Evolutionary conservation across 1,140 invertebrate genomes (phyloP).

Genomic region (Drosophila subpulchrella): DNA sequence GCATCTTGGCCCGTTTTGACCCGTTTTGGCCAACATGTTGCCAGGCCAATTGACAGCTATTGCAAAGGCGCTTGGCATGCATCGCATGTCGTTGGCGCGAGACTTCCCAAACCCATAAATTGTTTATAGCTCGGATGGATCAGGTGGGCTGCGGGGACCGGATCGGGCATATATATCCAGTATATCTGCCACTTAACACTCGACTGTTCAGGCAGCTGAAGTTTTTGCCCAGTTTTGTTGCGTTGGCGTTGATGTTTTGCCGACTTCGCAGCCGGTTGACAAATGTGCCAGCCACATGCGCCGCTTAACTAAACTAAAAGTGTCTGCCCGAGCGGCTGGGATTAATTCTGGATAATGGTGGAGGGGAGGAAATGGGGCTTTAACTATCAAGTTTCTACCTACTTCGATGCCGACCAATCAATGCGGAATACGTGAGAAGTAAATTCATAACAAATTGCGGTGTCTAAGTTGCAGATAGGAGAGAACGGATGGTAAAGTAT

Average conservation of each 20-base stretch:
- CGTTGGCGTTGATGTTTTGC: constrained; percentile 79
- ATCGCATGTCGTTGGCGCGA: constrained; percentile 53
- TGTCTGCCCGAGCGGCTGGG: constrained; percentile 43
- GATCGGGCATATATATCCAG: constrained; percentile 17
- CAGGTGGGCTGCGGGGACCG: constrained; percentile 31
- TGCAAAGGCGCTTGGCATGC: constrained; percentile 80
- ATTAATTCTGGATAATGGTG: constrained; percentile 27
- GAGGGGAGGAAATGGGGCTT: not conserved
- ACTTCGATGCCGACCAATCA: constrained; percentile 59
- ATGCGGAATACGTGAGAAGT: constrained; percentile 54
- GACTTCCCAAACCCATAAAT: constrained; percentile 80
- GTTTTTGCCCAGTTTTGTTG: constrained; percentile 36
- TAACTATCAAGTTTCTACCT: constrained; percentile 55
- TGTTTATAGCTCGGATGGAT: constrained; percentile 59
- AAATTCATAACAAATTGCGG: constrained; percentile 48
- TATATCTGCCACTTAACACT: constrained; percentile 62
- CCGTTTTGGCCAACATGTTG: constrained; percentile 41
- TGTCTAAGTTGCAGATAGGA: not conserved
- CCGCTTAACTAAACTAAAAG: constrained; percentile 66
- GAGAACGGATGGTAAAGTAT: not conserved
- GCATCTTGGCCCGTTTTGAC: constrained; percentile 7
- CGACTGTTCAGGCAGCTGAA: constrained; percentile 38
- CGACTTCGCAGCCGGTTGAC: constrained; percentile 76
- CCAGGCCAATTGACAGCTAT: constrained; percentile 69
- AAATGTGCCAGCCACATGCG: constrained; percentile 76